Evolutionary conservation across 2,888 invertebrate genomes (phyloP), one percentile per base, ranked within the genome.

Genomic region (Trachelus troglodyta): DNA sequence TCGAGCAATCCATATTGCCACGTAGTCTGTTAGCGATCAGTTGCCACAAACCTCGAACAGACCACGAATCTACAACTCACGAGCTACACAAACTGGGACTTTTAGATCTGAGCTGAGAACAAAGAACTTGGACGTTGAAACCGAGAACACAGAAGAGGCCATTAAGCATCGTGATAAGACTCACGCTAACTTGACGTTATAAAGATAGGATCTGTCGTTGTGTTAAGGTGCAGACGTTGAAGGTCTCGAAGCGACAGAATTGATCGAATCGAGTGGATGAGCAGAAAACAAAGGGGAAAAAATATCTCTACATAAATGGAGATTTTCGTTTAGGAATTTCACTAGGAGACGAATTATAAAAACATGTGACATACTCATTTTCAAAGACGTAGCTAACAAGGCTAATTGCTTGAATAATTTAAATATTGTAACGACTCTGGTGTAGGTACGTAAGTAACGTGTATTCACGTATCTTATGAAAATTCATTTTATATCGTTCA

Each of bases 131-230:
- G 78, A 74, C 79, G 74, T 76, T 77, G 37, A 31, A 76, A 37
- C 74, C 79, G 73, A 80, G 76, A 79, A 74, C 74, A 81, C 79
- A 77, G 77, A 74, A 79, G 81, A 73, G 76, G n/a, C 75, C 73
- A 34, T 35, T 40, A 76, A 1, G 71, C 82, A 56, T 56, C 11
- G 74, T 12, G 89, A 89, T 89, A 89, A 88, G 84, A 78, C 80
- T 85, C 89, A 89, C 89, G 89, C 88, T 81, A 89, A 86, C 82
- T 74, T 74, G 80, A 81, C 88, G 86, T 89, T 89, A 86, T 12
- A 30, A 35, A 30, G 78, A 78, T 78, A 33, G 4, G 68, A 78
- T 78, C 76, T 69, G 75, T 56, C 30, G 30, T 34, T 33, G 76
- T 76, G 76, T 73, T 75, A 78, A 78, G 76, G 78, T 76, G 78